Evolutionary conservation across 2,113 vertebrate genomes (phyloP), one percentile per base, ranked within the genome.

Genomic region (Brachyhypopomus gauderio): DNA sequence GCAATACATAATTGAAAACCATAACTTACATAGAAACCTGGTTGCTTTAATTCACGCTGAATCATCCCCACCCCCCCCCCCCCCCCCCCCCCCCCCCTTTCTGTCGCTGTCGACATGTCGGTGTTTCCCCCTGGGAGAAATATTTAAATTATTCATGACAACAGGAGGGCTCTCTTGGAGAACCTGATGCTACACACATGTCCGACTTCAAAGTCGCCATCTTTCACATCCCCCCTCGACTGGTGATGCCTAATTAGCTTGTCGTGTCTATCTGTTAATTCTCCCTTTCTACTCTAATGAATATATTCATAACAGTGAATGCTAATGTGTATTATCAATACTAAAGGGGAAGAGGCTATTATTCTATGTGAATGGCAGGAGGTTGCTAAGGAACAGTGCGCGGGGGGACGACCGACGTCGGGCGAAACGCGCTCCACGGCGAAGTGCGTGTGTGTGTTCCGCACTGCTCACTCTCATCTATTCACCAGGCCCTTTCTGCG

Each of bases 381-480:
- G 64, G 93, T 94, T 93, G 92, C 90, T 91, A 91, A 89, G 90
- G 86, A 92, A 91, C 90, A 86, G 87, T 87, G 92, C 74, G 79
- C 77, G 77, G 84, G 76, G 76, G 85, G 34, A 67, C 20, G 84
- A 71, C 70, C 19, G 85, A 81, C 73, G 71, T 85, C 86, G 78
- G 80, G 63, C 70, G 59, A 76, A 85, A 83, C 72, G 67, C 72
- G 76, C 78, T 78, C 86, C 83, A 67, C 64, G 80, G 75, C 85
- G 75, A 88, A 41, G 77, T 81, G 80, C 89, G 85, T 59, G 80
- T 89, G 85, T 59, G 81, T 79, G 64, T 81, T 81, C 56, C 71
- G 75, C 25, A 34, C 67, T 59, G 45, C 67, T 45, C 58, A 55
- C 41, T 63, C 59, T 82, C 75, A 74, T 84, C 75, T 55, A 81